phyloP scores from a whole-genome alignment of 2,113 vertebrate genomes.

The Bungarus multicinctus region DNA sequence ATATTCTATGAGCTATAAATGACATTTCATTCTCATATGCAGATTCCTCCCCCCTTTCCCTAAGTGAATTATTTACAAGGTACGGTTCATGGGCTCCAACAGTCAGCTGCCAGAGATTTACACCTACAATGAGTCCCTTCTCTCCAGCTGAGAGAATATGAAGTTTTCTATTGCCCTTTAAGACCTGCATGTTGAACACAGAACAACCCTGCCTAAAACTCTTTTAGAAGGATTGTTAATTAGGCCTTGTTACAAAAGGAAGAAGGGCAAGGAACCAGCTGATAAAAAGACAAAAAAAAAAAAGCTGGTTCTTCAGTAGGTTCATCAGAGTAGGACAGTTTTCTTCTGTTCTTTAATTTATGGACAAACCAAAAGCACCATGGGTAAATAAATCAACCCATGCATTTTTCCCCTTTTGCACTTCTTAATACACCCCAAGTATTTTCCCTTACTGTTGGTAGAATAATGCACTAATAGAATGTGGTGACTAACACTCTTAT shows the following conservation, averaged over 20 bases:
- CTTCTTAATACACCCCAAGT: slow-evolving; percentile 25
- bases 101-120: slow-evolving; percentile 68
- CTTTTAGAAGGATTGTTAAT: slow-evolving; percentile 43
- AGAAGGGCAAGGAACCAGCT: slow-evolving; percentile 33
- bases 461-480: not conserved
- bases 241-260: slow-evolving; percentile 11
- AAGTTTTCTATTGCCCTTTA: slow-evolving; percentile 53
- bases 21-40: slow-evolving; percentile 72
- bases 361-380: slow-evolving; percentile 40
- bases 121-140: slow-evolving; percentile 53
- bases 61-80: slow-evolving; percentile 77
- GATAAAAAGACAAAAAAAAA: slow-evolving; percentile 17
- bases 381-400: slow-evolving; percentile 41
- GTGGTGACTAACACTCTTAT: slow-evolving; percentile 9
- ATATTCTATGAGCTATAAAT: slow-evolving; percentile 71
- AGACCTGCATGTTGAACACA: slow-evolving; percentile 53
- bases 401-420: slow-evolving; percentile 10
- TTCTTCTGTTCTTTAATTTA: slow-evolving; percentile 2
- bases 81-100: slow-evolving; percentile 67
- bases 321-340: slow-evolving; percentile 24
- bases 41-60: slow-evolving; percentile 65
- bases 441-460: slow-evolving; percentile 30
- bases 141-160: slow-evolving; percentile 58
- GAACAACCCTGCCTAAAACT: slow-evolving; percentile 37
- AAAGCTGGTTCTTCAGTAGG: slow-evolving; percentile 28